Evolutionary conservation across 2,797 vertebrate species (phyloP), one percentile per base, ranked within the genome.

Genomic region (Gadopsis marmoratus): DNA sequence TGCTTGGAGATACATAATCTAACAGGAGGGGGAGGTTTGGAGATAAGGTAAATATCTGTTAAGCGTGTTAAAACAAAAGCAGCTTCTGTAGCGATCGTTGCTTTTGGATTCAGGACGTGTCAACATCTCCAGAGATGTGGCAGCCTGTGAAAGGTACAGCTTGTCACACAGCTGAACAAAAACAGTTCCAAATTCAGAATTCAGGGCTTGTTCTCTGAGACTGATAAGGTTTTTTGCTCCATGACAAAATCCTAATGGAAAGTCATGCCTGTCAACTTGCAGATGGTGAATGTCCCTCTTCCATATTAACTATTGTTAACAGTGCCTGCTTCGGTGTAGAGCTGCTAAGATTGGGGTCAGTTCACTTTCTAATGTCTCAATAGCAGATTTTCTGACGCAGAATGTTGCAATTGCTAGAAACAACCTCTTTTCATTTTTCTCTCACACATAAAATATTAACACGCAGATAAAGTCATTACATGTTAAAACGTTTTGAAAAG

Each of bases 241-340:
- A 69, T 85, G 80, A 88, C 86, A 89, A 78, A 88, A 77, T 70
- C 78, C 68, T 84, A 81, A 93, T 92, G 83, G 75, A 82, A 87
- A 86, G 81, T 74, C 84, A 81, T 80, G 81, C 74, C 81, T 86
- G 83, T 88, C 86, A 83, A 68, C 76, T 68, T 82, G 69, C 83
- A 89, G 84, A 88, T 89, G 85, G 82, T 64, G 70, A 74, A 76
- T 66, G 82, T 74, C 82, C 64, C 58, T 83, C 86, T 83, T 76
- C 70, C 72, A 84, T 77, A 81, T 81, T 86, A 85, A 76, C 81
- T 60, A 56, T 69, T 82, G 80, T 82, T 79, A 86, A 59, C 53
- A 37, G 58, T 4, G 33, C 54, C 56, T 53, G 48, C 45, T 56
- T 67, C 29, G 31, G 60, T 47, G 65, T 26, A 48, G 35, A 69